These are phyloP conservation scores for Atethmia centrago DNA, from an alignment of 2,888 invertebrate species.

Conservation along the genomic window DNA sequence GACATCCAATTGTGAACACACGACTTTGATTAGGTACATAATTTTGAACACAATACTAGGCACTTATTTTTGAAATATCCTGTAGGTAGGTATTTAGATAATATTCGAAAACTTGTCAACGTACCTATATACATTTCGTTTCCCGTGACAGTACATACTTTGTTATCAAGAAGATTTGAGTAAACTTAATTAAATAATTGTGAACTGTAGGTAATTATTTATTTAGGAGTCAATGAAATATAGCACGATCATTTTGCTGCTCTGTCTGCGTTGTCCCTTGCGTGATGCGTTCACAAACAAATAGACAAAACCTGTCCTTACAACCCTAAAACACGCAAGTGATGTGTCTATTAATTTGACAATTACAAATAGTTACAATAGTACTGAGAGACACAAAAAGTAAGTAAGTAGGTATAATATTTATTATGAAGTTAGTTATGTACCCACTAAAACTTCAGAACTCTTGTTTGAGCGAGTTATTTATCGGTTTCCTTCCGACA, in stretches of 20 bases:
- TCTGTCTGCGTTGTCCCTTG: background rate
- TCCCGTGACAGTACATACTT: too few species aligned
- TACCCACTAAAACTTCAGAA: background rate
- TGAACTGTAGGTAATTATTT: too few species aligned
- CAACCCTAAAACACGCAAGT: too few species aligned
- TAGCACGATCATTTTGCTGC: background rate
- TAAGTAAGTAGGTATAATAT: background rate
- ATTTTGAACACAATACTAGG: too few species aligned
- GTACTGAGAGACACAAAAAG: background rate
- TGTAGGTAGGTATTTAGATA: too few species aligned
- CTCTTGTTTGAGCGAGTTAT: background rate
- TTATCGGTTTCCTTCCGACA: constrained; percentile 6
- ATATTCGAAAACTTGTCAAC: too few species aligned
- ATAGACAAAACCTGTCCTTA: background rate
- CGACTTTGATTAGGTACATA: too few species aligned
- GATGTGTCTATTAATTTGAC: background rate
- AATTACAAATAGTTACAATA: background rate
- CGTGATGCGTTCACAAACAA: background rate
- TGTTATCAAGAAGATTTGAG: too few species aligned
- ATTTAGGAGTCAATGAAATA: background rate
- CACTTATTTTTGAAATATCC: too few species aligned
- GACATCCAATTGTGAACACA: too few species aligned
- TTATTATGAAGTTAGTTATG: background rate
- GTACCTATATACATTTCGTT: too few species aligned
- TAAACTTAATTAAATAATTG: too few species aligned